Percentiles rank a stretch among this genome's conserved stretches.
These are phyloP conservation scores for Dendronephthya gigantea DNA, from an alignment of 64 coral and sea anemone species.

Conservation along the genomic window DNA sequence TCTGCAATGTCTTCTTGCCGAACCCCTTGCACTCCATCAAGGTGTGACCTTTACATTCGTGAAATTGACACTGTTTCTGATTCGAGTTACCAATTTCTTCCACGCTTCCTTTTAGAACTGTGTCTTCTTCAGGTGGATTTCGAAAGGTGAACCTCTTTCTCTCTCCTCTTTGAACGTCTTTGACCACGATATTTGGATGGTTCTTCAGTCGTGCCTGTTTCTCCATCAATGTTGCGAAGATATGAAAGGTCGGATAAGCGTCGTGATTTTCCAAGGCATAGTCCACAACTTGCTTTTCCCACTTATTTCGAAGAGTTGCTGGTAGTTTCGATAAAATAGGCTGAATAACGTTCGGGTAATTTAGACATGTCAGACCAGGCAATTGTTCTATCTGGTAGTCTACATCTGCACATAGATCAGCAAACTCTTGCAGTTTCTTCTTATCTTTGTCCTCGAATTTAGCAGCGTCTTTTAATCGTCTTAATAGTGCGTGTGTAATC, in stretches of 20 bases:
- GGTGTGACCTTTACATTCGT: constrained; percentile 39
- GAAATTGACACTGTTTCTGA: constrained; percentile 40
- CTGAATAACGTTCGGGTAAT: constrained; percentile 23
- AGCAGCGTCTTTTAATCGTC: background rate
- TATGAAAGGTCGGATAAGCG: background rate
- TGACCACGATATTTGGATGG: constrained; percentile 40
- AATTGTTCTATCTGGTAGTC: background rate
- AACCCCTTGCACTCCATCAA: constrained; percentile 42
- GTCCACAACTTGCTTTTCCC: constrained; percentile 18
- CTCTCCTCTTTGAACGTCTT: background rate
- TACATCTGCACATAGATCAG: background rate
- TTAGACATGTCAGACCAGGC: constrained; percentile 19
- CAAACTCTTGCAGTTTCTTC: constrained; percentile 20
- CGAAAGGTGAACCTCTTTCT: background rate
- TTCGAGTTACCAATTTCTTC: background rate
- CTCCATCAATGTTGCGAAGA: background rate
- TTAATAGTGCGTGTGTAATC: constrained; percentile 10
- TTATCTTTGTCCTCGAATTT: constrained; percentile 21
- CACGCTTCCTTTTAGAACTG: background rate
- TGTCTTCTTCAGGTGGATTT: background rate
- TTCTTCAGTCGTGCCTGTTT: constrained; percentile 38
- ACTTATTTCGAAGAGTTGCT: background rate
- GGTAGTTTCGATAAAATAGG: constrained; percentile 7
- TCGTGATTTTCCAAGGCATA: background rate
- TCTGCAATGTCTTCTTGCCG: constrained; percentile 20